These are phyloP conservation scores for Pissodes strobi DNA, from an alignment of 1,140 invertebrate species.

Conservation along the genomic window DNA sequence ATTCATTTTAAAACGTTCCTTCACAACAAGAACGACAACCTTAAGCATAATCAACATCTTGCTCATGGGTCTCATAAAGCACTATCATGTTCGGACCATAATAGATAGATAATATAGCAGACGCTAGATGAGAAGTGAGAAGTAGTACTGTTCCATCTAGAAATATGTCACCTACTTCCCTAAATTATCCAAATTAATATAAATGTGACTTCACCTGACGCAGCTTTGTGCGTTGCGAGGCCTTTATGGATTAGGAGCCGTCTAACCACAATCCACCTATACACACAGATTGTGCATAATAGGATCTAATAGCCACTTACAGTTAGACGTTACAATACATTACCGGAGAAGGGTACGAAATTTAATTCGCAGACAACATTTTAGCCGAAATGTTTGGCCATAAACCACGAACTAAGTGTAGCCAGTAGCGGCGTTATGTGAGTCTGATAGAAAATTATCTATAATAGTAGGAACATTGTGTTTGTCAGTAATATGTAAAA, in stretches of 20 bases:
- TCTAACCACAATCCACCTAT: conserved; percentile 16
- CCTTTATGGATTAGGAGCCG: conserved; percentile 16
- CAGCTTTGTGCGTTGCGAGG: not conserved
- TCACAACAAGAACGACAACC: too few species aligned
- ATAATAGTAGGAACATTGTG: too few species aligned
- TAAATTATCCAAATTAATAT: conserved; percentile 19
- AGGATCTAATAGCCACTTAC: conserved; percentile 22
- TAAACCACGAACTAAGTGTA: conserved; percentile 9
- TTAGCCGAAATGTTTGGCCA: conserved; percentile 14
- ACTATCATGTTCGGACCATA: too few species aligned
- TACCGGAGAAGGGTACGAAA: not conserved
- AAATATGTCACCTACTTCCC: conserved; percentile 14
- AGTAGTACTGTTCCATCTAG: conserved; percentile 2
- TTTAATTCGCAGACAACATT: conserved; percentile 7
- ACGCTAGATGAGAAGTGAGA: too few species aligned
- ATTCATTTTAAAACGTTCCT: too few species aligned
- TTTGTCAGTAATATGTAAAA: too few species aligned
- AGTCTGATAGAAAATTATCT: too few species aligned
- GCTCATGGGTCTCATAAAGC: too few species aligned
- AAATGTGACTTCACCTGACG: conserved; percentile 25
- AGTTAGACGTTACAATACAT: conserved; percentile 24
- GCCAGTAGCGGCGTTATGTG: not conserved
- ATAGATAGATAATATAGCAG: too few species aligned
- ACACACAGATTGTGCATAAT: conserved; percentile 18
- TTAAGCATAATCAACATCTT: too few species aligned